phyloP scores from a whole-genome alignment of 2,113 vertebrate genomes.

The Phrynosoma platyrhinos region DNA sequence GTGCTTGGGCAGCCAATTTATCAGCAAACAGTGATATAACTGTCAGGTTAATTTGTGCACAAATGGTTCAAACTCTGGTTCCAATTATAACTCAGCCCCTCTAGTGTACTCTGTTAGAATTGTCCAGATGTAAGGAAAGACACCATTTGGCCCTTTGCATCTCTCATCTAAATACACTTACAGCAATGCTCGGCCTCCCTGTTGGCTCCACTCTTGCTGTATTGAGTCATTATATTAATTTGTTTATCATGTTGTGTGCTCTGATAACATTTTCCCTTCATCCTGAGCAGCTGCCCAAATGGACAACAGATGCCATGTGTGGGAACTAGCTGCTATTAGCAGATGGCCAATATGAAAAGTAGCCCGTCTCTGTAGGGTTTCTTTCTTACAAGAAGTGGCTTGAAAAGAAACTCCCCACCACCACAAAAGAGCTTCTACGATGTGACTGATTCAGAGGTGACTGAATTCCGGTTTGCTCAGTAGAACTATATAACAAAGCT shows the following conservation, averaged over 20 bases:
- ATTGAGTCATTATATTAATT: constrained; percentile 42
- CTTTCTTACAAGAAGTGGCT: background rate
- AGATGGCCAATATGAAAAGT: constrained; percentile 38
- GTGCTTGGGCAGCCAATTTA: background rate
- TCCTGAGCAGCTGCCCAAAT: constrained; percentile 42
- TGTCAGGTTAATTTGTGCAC: constrained; percentile 27
- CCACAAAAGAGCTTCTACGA: background rate
- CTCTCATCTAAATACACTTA: constrained; percentile 8
- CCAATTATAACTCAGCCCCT: constrained; percentile 4
- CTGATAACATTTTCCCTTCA: constrained; percentile 40
- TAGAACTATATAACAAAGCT: background rate
- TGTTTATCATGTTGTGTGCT: constrained; percentile 38
- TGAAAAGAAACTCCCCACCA: background rate
- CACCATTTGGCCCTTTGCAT: constrained; percentile 8
- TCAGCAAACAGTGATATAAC: background rate
- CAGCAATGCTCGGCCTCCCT: constrained; percentile 13
- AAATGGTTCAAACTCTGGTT: constrained; percentile 30
- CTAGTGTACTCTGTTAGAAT: background rate
- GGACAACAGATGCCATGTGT: constrained; percentile 36
- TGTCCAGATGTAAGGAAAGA: constrained; percentile 3
- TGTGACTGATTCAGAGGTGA: background rate
- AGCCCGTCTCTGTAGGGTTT: constrained; percentile 11
- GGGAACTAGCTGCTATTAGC: constrained; percentile 28
- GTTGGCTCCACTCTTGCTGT: constrained; percentile 3
- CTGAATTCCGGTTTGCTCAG: background rate